Base-by-base conservation (phyloP, 2,797 vertebrate species). In the Acipenser transmontanus region DNA sequence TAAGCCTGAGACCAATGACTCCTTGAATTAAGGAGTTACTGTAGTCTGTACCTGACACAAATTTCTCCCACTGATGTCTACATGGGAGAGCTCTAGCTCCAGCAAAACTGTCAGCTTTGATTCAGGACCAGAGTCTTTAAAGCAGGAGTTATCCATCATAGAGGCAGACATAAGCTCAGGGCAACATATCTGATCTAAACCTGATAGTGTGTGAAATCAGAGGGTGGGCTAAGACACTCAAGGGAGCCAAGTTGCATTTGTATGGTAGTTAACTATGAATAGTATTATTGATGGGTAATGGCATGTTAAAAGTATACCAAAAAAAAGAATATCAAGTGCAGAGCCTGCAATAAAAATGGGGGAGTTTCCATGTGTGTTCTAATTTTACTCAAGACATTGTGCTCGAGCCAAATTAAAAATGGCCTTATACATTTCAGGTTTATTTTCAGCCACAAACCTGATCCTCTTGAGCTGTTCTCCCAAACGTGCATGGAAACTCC, bases 151-250 rank as follows among this genome's bases (percentile, higher is more conserved):
- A 83, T 81, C 80, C 74, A 70, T 85, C 79, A 84, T 78, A 78
- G 69, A 56, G 65, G 66, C 77, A 82, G 73, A 69, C 66, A 64
- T 63, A 72, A 47, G 71, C 67, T 78, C 72, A 66, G 69, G 79
- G 70, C 82, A 80, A 81, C 79, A 72, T 65, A 77, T 83, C 76
- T 78, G 77, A 81, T 81, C 69, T 77, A 74, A 78, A 76, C 51
- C 69, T 76, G 71, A 79, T 76, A 76, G 74, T 71, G 73, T 79
- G 71, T 83, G 76, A 82, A 84, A 81, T 84, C 80, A 81, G 73
- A 77, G 75, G 66, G 59, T 81, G 66, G 76, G 78, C 80, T 75
- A 72, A 75, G 62, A 71, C 72, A 70, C 74, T 80, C 76, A 76
- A 75, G 79, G 64, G 69, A 77, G 74, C 75, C 69, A n/a, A 77